phyloP scores from a whole-genome alignment of 2,888 invertebrate species.

The Colostygia pectinataria region DNA sequence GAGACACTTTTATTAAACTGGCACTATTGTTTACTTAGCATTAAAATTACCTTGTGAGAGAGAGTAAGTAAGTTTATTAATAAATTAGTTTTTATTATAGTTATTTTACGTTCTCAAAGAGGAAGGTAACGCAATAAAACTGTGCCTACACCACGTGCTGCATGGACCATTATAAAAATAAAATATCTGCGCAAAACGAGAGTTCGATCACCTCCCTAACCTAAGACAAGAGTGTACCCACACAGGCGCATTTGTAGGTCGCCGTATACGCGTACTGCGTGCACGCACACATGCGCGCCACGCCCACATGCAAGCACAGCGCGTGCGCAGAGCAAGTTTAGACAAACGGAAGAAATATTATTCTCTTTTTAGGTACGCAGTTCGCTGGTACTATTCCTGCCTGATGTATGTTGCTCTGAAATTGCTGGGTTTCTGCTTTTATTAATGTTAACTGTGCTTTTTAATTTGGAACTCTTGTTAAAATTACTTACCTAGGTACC shows the following conservation, averaged over 20 bases:
- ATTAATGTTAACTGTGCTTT: constrained; percentile 8
- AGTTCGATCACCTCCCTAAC: constrained; percentile 83
- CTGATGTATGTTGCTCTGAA: constrained; percentile 25
- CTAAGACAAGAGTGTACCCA: constrained; percentile 79
- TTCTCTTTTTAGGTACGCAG: constrained; percentile 76
- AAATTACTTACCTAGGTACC: no score
- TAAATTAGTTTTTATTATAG: no score
- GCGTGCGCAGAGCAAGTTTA: constrained; percentile 80
- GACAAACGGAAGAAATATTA: constrained; percentile 82
- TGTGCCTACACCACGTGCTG: constrained; percentile 68
- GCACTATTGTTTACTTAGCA: no score
- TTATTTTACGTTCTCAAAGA: constrained; percentile 37
- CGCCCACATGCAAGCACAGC: constrained; percentile 61
- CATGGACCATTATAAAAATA: constrained; percentile 76
- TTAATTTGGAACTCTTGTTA: background rate
- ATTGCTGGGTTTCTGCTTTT: constrained; percentile 6
- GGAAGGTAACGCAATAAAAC: constrained; percentile 72
- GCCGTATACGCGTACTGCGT: constrained; percentile 27
- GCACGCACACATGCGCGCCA: constrained; percentile 46
- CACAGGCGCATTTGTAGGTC: constrained; percentile 54
- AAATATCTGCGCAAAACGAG: constrained; percentile 76
- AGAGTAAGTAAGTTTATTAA: no score
- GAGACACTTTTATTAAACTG: no score
- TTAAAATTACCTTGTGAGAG: no score
- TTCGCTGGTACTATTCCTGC: constrained; percentile 34